A percentile compares a stretch with the other conserved stretches of the same genome.
Conservation (phyloP, 2,797 vertebrate species). For the Coluber constrictor region DNA sequence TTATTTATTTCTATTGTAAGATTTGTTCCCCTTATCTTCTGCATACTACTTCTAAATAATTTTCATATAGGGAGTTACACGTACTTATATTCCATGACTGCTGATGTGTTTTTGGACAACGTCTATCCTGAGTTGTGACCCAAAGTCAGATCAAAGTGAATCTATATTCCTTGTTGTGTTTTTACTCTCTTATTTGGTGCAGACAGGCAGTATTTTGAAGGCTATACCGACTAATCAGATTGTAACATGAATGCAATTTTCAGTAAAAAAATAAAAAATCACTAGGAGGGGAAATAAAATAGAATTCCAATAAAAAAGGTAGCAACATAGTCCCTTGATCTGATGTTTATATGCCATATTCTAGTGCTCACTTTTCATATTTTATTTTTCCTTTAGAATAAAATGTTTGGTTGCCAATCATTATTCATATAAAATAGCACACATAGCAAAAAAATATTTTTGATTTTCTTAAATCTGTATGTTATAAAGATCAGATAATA, state of each 20-base stretch:
- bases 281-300: conserved; percentile 10
- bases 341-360: background rate
- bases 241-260: conserved; percentile 2
- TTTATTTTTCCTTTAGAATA: background rate
- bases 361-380: background rate
- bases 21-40: background rate
- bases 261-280: background rate
- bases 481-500: background rate
- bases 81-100: background rate
- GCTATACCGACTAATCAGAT: conserved; percentile 32
- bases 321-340: conserved; percentile 26
- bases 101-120: background rate
- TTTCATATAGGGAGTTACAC: background rate
- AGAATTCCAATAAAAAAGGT: conserved; percentile 36
- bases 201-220: conserved; percentile 23
- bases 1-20: background rate
- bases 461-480: background rate
- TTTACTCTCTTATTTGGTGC: conserved; percentile 16
- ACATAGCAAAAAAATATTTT: background rate
- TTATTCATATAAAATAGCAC: conserved; percentile 12
- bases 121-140: background rate
- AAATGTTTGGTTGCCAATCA: background rate
- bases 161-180: background rate
- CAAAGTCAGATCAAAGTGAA: background rate
- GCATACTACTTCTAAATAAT: background rate